Evolutionary conservation across 2,797 vertebrate species (phyloP).

Genomic region (Clarias pachynema): DNA sequence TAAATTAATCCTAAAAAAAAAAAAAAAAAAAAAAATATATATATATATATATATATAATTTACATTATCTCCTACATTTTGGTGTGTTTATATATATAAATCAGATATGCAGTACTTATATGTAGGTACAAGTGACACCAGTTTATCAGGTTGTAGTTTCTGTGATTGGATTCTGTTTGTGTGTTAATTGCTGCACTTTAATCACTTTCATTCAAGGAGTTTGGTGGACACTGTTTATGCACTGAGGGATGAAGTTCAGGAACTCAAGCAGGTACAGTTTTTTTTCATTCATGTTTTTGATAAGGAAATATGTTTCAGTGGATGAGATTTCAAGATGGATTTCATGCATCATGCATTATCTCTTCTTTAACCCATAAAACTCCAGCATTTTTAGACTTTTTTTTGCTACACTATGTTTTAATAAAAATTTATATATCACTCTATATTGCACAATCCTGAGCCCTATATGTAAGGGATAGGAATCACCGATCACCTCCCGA

Average conservation of each 20-base stretch:
- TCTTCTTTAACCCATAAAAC: not conserved
- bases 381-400: no score
- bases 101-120: not conserved
- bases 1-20: not conserved
- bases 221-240: slow-evolving; percentile 97
- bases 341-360: not conserved
- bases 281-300: not conserved
- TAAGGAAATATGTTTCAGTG: not conserved
- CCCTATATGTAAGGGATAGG: no score
- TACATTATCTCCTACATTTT: no score
- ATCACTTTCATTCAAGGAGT: slow-evolving; percentile 75
- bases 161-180: not conserved
- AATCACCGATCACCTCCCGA: no score
- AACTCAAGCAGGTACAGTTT: slow-evolving; percentile 88
- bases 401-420: no score
- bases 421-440: no score
- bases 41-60: no score
- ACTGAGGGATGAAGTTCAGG: slow-evolving; percentile 94
- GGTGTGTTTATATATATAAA: not conserved
- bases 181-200: slow-evolving; percentile 1
- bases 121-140: not conserved
- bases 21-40: no score
- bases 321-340: not conserved
- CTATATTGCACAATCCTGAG: no score
- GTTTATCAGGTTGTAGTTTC: not conserved